phyloP scores from a whole-genome alignment of 2,113 vertebrate species.

The Leptobrachium ailaonicum region DNA sequence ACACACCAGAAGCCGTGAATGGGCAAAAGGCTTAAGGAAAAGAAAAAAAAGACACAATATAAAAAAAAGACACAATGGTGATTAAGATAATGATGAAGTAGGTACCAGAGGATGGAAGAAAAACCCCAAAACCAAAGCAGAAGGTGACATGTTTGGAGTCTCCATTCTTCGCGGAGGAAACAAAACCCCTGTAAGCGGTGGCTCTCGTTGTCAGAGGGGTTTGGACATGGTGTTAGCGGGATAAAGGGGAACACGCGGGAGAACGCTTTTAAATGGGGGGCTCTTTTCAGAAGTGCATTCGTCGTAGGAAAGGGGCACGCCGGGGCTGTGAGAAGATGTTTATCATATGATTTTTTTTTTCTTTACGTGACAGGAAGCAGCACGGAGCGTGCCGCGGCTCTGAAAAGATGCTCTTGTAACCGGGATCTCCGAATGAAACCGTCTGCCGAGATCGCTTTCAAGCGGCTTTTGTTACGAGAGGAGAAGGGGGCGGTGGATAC shows the following conservation, averaged over 20 bases:
- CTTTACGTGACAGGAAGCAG: slow-evolving; percentile 31
- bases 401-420: slow-evolving; percentile 32
- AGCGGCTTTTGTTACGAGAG: slow-evolving; percentile 30
- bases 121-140: not conserved
- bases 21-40: slow-evolving; percentile 75
- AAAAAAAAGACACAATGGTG: slow-evolving; percentile 82
- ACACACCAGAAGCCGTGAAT: slow-evolving; percentile 68
- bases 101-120: slow-evolving; percentile 53
- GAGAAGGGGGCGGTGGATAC: not conserved
- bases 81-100: slow-evolving; percentile 75
- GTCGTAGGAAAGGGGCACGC: slow-evolving; percentile 12
- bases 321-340: slow-evolving; percentile 44
- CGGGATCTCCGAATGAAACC: slow-evolving; percentile 26
- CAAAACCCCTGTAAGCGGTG: slow-evolving; percentile 45
- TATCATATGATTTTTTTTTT: slow-evolving; percentile 7
- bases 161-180: slow-evolving; percentile 46
- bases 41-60: slow-evolving; percentile 67
- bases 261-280: not conserved
- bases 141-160: slow-evolving; percentile 47
- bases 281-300: not conserved
- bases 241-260: slow-evolving; percentile 40
- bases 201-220: slow-evolving; percentile 28
- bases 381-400: slow-evolving; percentile 39
- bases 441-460: slow-evolving; percentile 17
- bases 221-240: slow-evolving; percentile 14